These are phyloP conservation scores for Bhutanitis thaidina DNA, from an alignment of 2,888 invertebrate species.

Conservation along the genomic window DNA sequence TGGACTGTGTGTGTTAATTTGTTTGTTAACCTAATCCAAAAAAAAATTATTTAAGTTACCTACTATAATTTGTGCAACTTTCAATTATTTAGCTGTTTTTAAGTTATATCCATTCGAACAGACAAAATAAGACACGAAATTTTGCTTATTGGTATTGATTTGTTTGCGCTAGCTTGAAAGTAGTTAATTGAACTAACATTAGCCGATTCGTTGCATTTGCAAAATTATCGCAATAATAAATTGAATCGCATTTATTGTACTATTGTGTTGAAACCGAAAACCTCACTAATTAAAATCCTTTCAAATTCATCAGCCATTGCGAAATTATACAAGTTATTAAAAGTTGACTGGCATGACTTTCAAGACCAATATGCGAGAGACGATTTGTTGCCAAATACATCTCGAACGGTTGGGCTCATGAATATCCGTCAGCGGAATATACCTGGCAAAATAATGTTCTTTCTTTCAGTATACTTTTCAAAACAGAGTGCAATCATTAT, in stretches of 20 bases:
- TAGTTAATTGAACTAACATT: no score
- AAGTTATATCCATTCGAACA: no score
- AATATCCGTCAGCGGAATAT: conserved; percentile 38
- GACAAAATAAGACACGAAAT: no score
- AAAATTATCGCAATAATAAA: conserved; percentile 5
- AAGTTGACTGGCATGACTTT: conserved; percentile 34
- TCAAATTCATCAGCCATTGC: conserved; percentile 19
- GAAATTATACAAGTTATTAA: conserved; percentile 24
- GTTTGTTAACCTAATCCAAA: no score
- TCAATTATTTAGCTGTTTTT: no score
- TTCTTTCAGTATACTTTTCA: background rate
- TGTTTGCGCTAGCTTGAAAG: no score
- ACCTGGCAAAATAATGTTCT: conserved; percentile 39
- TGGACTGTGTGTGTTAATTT: no score
- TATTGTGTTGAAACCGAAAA: conserved; percentile 18
- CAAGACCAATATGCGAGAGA: conserved; percentile 35
- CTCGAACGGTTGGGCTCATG: conserved; percentile 32
- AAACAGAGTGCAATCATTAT: background rate
- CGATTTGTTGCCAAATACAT: conserved; percentile 47
- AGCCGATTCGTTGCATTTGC: background rate
- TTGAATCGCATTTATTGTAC: conserved; percentile 6
- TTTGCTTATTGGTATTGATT: no score
- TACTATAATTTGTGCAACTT: no score
- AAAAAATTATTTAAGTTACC: no score
- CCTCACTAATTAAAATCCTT: conserved; percentile 16